Evolutionary conservation across 2,888 invertebrate genomes (phyloP).

Genomic region (Polydesmus complanatus): DNA sequence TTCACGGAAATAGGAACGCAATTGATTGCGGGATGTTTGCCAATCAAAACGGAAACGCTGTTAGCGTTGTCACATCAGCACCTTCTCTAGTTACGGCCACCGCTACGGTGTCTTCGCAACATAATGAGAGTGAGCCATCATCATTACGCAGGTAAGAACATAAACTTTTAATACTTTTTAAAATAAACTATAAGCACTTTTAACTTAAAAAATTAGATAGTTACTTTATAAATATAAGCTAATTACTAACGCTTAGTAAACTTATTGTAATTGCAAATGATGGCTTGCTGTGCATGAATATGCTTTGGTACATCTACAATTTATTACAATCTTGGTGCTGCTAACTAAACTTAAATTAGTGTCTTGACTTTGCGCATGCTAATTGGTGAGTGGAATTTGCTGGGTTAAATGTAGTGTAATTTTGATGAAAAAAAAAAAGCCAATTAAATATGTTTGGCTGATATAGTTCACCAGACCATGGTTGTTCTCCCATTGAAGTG

Average conservation of each 20-base stretch:
- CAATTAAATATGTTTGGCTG: constrained; percentile 19
- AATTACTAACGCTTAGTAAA: too few species aligned
- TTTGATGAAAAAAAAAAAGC: background rate
- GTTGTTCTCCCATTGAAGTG: constrained; percentile 11
- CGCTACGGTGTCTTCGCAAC: background rate
- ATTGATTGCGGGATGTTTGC: constrained; percentile 3
- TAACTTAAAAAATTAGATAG: too few species aligned
- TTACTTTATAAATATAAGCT: too few species aligned
- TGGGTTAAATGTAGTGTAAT: background rate
- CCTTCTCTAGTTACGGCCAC: background rate
- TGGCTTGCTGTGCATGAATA: too few species aligned
- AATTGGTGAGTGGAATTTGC: too few species aligned
- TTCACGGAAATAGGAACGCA: constrained; percentile 11
- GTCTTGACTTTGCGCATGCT: too few species aligned
- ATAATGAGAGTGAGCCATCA: background rate
- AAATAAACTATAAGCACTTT: too few species aligned
- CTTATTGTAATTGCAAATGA: too few species aligned
- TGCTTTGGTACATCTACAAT: too few species aligned
- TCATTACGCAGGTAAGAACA: background rate
- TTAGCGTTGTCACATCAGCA: background rate
- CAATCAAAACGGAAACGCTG: background rate
- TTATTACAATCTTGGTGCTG: too few species aligned
- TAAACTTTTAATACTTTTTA: too few species aligned
- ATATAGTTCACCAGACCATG: constrained; percentile 9
- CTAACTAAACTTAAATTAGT: too few species aligned